Evolutionary conservation across 1,140 invertebrate genomes (phyloP).

Genomic region (Drosophila funebris): DNA sequence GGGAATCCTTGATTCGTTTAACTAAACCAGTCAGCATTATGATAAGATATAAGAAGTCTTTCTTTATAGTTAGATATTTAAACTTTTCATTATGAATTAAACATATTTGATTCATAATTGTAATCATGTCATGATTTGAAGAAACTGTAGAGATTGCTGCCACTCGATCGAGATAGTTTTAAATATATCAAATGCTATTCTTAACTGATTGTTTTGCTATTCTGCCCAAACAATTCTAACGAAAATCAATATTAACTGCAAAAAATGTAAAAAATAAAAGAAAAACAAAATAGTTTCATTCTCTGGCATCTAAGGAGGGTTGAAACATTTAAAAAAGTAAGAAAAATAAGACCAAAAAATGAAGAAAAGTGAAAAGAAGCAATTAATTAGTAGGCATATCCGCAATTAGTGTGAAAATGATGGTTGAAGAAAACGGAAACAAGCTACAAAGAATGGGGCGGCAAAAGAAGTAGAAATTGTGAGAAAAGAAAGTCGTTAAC

Average conservation of each 20-base stretch:
- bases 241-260: not conserved
- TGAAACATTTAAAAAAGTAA: not conserved
- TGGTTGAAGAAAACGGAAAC: slow-evolving; percentile 50
- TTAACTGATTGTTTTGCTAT: not conserved
- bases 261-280: not conserved
- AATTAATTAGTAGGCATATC: slow-evolving; percentile 75
- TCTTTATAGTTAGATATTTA: too few species aligned
- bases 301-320: not conserved
- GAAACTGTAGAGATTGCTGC: too few species aligned
- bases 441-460: slow-evolving; percentile 21
- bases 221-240: not conserved
- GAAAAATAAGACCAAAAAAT: slow-evolving; percentile 8
- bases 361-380: slow-evolving; percentile 14
- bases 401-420: slow-evolving; percentile 75
- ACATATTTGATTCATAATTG: too few species aligned
- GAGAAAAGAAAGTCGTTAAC: slow-evolving; percentile 63
- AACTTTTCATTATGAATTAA: too few species aligned
- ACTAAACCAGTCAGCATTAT: too few species aligned
- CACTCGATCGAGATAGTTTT: not conserved
- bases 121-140: too few species aligned
- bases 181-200: not conserved
- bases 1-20: too few species aligned
- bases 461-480: slow-evolving; percentile 40
- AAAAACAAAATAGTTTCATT: not conserved
- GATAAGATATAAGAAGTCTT: too few species aligned